Conservation (phyloP, 2,113 vertebrate genomes). For the Petroica traversi region DNA sequence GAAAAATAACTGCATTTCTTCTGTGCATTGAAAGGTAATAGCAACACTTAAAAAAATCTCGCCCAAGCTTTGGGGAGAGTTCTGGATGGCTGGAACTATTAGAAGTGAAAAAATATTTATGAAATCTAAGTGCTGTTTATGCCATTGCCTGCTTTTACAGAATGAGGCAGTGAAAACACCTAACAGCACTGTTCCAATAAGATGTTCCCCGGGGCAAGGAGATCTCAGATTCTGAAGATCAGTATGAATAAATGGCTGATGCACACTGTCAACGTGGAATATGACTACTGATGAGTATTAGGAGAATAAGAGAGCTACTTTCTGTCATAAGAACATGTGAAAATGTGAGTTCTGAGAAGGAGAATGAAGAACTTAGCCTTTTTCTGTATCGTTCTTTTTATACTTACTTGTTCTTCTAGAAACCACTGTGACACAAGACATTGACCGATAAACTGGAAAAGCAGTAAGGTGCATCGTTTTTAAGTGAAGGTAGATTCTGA, state of each 20-base stretch:
- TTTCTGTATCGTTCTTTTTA: background rate
- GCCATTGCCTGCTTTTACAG: background rate
- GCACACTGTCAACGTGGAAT: background rate
- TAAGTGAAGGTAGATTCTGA: background rate
- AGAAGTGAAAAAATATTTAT: background rate
- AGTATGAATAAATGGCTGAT: background rate
- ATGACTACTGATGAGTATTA: background rate
- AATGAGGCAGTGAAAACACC: background rate
- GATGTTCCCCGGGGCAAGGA: background rate
- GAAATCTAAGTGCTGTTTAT: background rate
- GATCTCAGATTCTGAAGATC: background rate
- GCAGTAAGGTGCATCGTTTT: background rate
- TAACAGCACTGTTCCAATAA: background rate
- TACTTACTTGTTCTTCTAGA: background rate
- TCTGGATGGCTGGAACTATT: rapidly evolving
- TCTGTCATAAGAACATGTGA: background rate
- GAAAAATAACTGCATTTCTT: background rate
- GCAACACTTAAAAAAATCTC: background rate
- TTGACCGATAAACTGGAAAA: background rate
- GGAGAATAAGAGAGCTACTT: background rate
- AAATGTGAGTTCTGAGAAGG: background rate
- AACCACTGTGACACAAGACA: background rate
- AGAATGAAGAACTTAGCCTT: background rate
- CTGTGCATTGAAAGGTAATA: background rate
- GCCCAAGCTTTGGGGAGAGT: background rate